Conservation (phyloP, 2,888 invertebrate species). For the Lydus trimaculatus region DNA sequence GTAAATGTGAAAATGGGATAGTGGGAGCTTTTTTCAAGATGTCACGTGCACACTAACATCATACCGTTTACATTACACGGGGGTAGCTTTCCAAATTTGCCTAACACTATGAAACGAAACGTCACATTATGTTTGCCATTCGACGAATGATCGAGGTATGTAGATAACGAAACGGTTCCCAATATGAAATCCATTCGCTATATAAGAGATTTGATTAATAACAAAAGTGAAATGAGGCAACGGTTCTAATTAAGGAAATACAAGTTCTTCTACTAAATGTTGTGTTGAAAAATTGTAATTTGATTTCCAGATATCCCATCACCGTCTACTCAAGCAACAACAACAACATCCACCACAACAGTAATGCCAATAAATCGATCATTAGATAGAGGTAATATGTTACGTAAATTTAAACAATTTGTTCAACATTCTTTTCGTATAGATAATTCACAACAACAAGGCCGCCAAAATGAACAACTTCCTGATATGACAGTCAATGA, state of each 20-base stretch:
- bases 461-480: constrained; percentile 46
- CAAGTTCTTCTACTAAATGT: neutral
- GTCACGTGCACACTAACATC: constrained; percentile 36
- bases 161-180: neutral
- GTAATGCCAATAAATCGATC: constrained; percentile 39
- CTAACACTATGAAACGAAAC: neutral
- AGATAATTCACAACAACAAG: constrained; percentile 47
- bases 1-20: neutral
- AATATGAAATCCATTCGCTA: neutral
- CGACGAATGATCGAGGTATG: no score
- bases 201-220: neutral
- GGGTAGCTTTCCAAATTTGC: constrained; percentile 1
- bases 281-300: neutral
- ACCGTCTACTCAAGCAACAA: constrained; percentile 50
- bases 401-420: neutral
- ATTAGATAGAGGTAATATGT: constrained; percentile 44
- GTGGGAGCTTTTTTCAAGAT: constrained; percentile 26
- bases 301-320: constrained; percentile 51
- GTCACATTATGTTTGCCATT: neutral
- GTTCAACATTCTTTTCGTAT: constrained; percentile 19
- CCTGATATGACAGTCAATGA: constrained; percentile 50
- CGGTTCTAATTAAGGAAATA: neutral
- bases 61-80: constrained; percentile 24
- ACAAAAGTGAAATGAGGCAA: neutral
- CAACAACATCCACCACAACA: constrained; percentile 44